phyloP scores from a whole-genome alignment of 2,888 invertebrate genomes.

The Emmelina monodactyla region DNA sequence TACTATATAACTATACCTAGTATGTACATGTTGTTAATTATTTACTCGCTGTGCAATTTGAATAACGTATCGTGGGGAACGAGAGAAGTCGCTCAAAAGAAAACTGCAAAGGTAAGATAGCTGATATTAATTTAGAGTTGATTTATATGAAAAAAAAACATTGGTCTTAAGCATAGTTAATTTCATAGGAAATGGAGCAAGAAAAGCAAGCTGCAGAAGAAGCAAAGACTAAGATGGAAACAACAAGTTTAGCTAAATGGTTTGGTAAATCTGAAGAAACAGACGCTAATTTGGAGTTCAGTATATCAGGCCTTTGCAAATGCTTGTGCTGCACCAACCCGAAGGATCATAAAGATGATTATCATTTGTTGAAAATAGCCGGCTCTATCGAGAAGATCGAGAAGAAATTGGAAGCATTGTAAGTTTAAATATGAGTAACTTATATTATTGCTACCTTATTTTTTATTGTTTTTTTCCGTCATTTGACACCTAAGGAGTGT shows the following conservation, averaged over 20 bases:
- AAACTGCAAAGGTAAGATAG: constrained; percentile 42
- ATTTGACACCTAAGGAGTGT: too few species aligned
- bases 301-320: constrained; percentile 84
- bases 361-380: constrained; percentile 82
- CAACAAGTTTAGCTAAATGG: constrained; percentile 79
- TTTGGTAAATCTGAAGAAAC: constrained; percentile 77
- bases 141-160: too few species aligned
- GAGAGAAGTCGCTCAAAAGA: constrained; percentile 73
- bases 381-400: constrained; percentile 80
- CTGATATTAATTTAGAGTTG: too few species aligned
- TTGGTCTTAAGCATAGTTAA: too few species aligned
- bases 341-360: constrained; percentile 83
- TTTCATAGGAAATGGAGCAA: constrained; percentile 80
- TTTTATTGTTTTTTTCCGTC: too few species aligned
- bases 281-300: constrained; percentile 85
- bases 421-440: too few species aligned
- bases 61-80: constrained; percentile 97
- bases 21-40: constrained; percentile 91
- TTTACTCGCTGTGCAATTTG: constrained; percentile 92
- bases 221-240: constrained; percentile 80
- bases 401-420: constrained; percentile 73
- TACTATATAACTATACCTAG: constrained; percentile 91
- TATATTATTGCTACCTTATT: too few species aligned
- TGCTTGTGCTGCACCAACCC: constrained; percentile 91
- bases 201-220: constrained; percentile 83